Evolutionary conservation across 2,888 invertebrate species (phyloP), one percentile per base, ranked within the genome.

Genomic region (Diloba caeruleocephala): DNA sequence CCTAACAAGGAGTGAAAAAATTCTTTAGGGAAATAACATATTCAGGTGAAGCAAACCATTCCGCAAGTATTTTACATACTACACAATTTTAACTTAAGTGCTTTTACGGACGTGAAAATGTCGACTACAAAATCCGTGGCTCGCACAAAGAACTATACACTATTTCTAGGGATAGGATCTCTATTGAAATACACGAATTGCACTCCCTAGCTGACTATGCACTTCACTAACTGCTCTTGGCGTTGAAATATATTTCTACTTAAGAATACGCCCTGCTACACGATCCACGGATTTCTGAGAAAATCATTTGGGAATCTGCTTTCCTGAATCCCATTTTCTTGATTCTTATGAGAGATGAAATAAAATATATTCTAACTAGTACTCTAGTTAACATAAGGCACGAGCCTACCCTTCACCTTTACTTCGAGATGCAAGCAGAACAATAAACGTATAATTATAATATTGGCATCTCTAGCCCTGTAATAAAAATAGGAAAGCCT

Each of bases 31-130:
- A 41, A 54, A 42, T 37, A 56, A 45, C 48, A 49, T 17, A 43
- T 52, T 48, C 53, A 53, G 32, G 26, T 39, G 37, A 29, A 38
- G 9, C 23, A 42, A 38, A 44, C 44, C 29, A 17, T 31, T 34
- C 21, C 21, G 21, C 45, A 53, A 33, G 25, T 54, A 54, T 55
- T 70, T 60, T 58, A 46, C 48, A 69, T 33, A 34, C 21, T 38
- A 50, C 50, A 64, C 54, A 64, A 62, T 60, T 65, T 64, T 36
- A 58, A 62, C 49, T 51, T 36, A 69, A 73, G 57, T 73, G 65
- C 68, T 62, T 67, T 65, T 54, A 43, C 41, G 21, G 49, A 46
- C 51, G 51, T 25, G 51, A 62, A 67, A 67, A 63, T 58, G 52
- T 57, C 42, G 32, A 15, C 46, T 45, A 46, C 48, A 50, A 71